These are phyloP conservation scores for Neopipo cinnamomea DNA, from an alignment of 2,113 vertebrate species.

Conservation along the genomic window DNA sequence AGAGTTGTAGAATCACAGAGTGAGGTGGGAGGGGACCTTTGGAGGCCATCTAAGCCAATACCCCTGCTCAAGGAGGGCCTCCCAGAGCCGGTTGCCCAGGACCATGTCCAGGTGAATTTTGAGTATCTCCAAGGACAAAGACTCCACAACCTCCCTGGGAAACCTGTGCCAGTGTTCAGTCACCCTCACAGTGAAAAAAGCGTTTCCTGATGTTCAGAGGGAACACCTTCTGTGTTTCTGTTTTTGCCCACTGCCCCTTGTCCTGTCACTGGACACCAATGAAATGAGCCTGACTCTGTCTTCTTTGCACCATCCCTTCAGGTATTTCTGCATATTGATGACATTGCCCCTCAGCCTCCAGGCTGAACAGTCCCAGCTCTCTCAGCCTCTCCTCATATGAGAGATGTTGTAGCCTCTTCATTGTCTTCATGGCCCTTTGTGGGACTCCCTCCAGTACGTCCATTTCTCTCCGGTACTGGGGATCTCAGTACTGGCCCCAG, in stretches of 20 bases:
- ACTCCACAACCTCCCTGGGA: no score
- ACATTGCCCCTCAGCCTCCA: not conserved
- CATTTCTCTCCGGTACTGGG: not conserved
- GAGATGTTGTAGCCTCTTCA: not conserved
- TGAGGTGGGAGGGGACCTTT: not conserved
- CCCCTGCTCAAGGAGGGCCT: not conserved
- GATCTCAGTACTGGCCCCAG: not conserved
- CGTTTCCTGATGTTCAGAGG: not conserved
- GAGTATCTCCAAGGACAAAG: not conserved
- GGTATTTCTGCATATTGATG: not conserved
- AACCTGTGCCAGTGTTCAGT: not conserved
- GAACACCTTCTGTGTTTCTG: not conserved
- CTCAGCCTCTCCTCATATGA: not conserved
- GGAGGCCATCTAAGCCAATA: not conserved
- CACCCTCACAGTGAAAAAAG: not conserved
- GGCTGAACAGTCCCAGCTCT: not conserved
- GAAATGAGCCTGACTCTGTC: not conserved
- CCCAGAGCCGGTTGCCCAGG: rapidly evolving
- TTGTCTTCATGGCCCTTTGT: not conserved
- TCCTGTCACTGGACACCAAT: not conserved
- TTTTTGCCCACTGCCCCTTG: not conserved
- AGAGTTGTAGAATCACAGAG: no score
- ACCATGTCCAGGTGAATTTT: not conserved
- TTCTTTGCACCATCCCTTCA: not conserved
- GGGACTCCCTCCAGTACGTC: not conserved